phyloP scores from a whole-genome alignment of 2,888 invertebrate genomes.

The Melanostoma mellinum region DNA sequence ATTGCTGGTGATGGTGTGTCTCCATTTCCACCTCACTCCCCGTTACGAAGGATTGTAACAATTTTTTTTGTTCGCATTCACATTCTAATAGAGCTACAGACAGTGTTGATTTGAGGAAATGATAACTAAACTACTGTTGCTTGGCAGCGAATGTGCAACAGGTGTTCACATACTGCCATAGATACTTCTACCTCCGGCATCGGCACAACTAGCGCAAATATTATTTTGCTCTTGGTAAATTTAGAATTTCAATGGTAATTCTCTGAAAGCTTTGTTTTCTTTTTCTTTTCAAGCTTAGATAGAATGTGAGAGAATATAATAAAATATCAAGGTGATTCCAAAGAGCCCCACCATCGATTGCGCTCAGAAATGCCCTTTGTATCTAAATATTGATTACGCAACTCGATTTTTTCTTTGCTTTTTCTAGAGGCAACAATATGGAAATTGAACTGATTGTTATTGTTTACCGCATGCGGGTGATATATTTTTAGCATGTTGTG shows the following conservation, averaged over 20 bases:
- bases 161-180: conserved; percentile 51
- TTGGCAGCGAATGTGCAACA: conserved; percentile 52
- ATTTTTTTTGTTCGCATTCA: conserved; percentile 16
- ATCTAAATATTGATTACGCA: conserved; percentile 47
- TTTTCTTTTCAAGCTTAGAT: conserved; percentile 11
- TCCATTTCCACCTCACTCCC: conserved; percentile 22
- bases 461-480: conserved; percentile 10
- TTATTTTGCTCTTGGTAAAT: neutral
- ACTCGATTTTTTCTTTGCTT: conserved; percentile 3
- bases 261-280: conserved; percentile 15
- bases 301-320: conserved; percentile 20
- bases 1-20: conserved; percentile 31
- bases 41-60: conserved; percentile 38
- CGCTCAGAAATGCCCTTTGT: conserved; percentile 31
- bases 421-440: conserved; percentile 28
- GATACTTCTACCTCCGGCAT: conserved; percentile 9
- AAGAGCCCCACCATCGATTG: conserved; percentile 25
- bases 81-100: conserved; percentile 28
- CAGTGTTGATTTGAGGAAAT: conserved; percentile 54
- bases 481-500: conserved; percentile 42
- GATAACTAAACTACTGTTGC: conserved; percentile 54
- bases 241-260: conserved; percentile 37
- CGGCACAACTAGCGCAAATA: conserved; percentile 45
- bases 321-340: conserved; percentile 17
- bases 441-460: conserved; percentile 29